phyloP scores from a whole-genome alignment of 2,797 vertebrate species.

The Sebastes elongatus region DNA sequence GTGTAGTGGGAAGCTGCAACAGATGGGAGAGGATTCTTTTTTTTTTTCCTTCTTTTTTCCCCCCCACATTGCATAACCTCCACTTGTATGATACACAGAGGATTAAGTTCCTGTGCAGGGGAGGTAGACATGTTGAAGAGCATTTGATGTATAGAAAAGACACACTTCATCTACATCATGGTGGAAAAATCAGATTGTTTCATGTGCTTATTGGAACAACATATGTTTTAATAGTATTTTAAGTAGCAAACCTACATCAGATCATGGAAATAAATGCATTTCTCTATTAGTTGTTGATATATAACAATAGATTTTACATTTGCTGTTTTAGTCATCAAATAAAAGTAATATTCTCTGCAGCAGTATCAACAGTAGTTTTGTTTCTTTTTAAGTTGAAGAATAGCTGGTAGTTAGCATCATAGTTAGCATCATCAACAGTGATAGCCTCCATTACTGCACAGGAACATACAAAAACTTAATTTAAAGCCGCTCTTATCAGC shows the following conservation, averaged over 20 bases:
- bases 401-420: too few species aligned
- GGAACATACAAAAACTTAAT: too few species aligned
- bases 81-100: conserved; percentile 35
- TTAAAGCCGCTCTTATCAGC: background rate
- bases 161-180: background rate
- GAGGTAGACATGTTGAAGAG: background rate
- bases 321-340: too few species aligned
- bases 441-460: too few species aligned
- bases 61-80: conserved; percentile 59
- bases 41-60: background rate
- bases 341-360: too few species aligned
- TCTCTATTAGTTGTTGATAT: background rate
- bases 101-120: conserved; percentile 13
- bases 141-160: background rate
- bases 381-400: too few species aligned
- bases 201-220: background rate
- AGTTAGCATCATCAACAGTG: too few species aligned
- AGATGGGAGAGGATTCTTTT: conserved; percentile 62
- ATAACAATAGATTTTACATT: background rate
- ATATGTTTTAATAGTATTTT: too few species aligned
- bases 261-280: too few species aligned
- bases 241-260: too few species aligned
- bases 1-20: conserved; percentile 60
- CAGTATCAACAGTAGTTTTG: too few species aligned
- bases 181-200: background rate